A percentile compares a stretch with the other conserved stretches of the same genome.
Evolutionary conservation across 2,888 invertebrate species (phyloP).

Genomic region (Scaptomyza tumidula): DNA sequence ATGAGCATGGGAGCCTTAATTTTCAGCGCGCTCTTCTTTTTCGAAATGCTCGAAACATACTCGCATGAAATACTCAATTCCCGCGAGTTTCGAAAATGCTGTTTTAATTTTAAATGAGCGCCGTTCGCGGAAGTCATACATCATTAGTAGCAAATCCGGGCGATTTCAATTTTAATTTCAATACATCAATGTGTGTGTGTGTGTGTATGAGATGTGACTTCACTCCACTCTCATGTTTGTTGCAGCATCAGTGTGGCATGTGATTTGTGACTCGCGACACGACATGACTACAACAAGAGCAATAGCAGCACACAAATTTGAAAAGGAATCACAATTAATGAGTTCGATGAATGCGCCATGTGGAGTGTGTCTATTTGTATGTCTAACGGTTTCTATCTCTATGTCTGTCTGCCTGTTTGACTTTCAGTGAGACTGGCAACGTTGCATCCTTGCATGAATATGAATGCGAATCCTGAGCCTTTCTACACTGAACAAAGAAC

Average conservation of each 20-base stretch:
- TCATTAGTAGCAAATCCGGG: conserved; percentile 77
- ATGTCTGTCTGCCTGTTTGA: conserved; percentile 15
- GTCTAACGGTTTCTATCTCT: background rate
- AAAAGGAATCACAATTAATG: conserved; percentile 80
- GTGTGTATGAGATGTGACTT: background rate
- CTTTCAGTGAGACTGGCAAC: conserved; percentile 27
- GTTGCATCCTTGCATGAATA: conserved; percentile 20
- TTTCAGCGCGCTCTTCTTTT: conserved; percentile 17
- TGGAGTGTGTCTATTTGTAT: conserved; percentile 26
- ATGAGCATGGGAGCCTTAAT: conserved; percentile 36
- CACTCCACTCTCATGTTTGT: conserved; percentile 4
- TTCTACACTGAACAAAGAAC: background rate
- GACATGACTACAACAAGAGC: conserved; percentile 3
- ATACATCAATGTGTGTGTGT: conserved; percentile 39
- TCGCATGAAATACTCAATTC: conserved; percentile 14
- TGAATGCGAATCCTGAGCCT: background rate
- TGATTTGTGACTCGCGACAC: conserved; percentile 15
- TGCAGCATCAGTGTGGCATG: conserved; percentile 48
- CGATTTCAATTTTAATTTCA: conserved; percentile 58
- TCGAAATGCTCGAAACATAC: background rate
- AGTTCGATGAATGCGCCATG: conserved; percentile 74
- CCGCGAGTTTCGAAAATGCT: conserved; percentile 44
- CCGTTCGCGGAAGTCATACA: conserved; percentile 72
- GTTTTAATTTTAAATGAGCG: conserved; percentile 77
- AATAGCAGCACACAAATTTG: conserved; percentile 67